Base-by-base conservation (phyloP, 2,888 invertebrate species). In the Ephialtes manifestator region DNA sequence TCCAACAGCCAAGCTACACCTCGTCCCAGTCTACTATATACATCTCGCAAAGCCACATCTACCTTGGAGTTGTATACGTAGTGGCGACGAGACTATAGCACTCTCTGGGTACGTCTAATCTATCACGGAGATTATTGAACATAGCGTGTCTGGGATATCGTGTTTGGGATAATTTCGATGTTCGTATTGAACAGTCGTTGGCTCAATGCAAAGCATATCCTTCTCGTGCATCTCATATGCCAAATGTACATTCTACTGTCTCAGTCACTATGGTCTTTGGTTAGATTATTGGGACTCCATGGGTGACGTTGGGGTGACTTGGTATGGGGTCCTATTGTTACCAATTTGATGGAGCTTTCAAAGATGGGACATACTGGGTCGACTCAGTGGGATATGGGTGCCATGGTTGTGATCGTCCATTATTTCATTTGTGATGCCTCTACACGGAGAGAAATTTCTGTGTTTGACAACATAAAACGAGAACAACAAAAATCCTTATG, bases 91-190 rank as follows among this genome's bases (percentile, higher is more conserved):
- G 15, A n/a, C 13, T 28, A 68, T 28, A 46, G 43, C 46, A 24
- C 68, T 28, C 46, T 46, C 43, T 77, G 63, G 72, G 65, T 67
- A 60, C 80, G 72, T 85, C 82, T 85, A 82, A 85, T 85, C 82
- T 85, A 85, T 83, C 85, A 80, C 71, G 80, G 76, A 83, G 80
- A 85, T 85, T 80, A 85, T 85, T 72, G 85, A 85, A 83, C 85
- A 72, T 74, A 70, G 75, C 71, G 71, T 71, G 55, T 48, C 48
- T 67, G 60, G 72, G 68, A 76, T 85, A 83, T 80, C 79, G 85
- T 76, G 76, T 80, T 85, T 83, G 80, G 67, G 71, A 72, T 76
- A 72, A 80, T 85, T 76, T 83, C 74, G 65, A 82, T 51, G 65
- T 79, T 82, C 53, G 51, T 71, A 39, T 55, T 20, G 68, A 46